Evolutionary conservation across 2,888 invertebrate species (phyloP), one percentile per base, ranked within the genome.

Genomic region (Caenorhabditis sp.): DNA sequence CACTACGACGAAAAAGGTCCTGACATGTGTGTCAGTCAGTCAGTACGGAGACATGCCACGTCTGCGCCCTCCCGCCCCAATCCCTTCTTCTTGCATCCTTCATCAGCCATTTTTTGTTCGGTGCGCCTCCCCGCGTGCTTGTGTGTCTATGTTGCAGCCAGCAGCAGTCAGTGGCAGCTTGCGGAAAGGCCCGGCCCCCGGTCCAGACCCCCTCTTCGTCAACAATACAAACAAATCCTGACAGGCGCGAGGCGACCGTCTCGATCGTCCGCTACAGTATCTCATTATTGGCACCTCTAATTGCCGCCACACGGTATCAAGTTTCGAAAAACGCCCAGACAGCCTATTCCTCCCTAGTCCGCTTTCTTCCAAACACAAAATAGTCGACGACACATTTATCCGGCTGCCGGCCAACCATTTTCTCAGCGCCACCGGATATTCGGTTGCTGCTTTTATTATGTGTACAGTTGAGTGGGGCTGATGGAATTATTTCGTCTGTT

Each of bases 211-310:
- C 17, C 37, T n/a, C n/a, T n/a, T n/a, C n/a, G n/a, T 27, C 59
- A 59, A 70, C 70, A 70, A 70, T 70, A 70, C 70, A 70, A 70
- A 70, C 70, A 70, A 59, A 70, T 70, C 70, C 70, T 70, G 70
- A 70, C 70, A 70, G 70, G 70, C 70, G 70, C 70, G 11, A 43
- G 59, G 24, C 30, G 66, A 50, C 37, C 20, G 65, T 37, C 55
- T 20, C 22, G 45, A 26, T 35, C 55, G 26, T 45, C 43, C 43
- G 9, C 70, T 70, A 70, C 70, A 70, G 70, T 70, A 70, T 52
- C 70, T 70, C 70, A 70, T 61, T 70, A 70, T 70, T 70, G 70
- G 70, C 70, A 70, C 70, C 70, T 70, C 70, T 70, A 70, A 70
- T 70, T 70, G 70, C 70, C 53, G 68, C 68, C 68, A 52, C n/a